Evolutionary conservation across 2,113 vertebrate species (phyloP).

Genomic region (Chrysemys picta): DNA sequence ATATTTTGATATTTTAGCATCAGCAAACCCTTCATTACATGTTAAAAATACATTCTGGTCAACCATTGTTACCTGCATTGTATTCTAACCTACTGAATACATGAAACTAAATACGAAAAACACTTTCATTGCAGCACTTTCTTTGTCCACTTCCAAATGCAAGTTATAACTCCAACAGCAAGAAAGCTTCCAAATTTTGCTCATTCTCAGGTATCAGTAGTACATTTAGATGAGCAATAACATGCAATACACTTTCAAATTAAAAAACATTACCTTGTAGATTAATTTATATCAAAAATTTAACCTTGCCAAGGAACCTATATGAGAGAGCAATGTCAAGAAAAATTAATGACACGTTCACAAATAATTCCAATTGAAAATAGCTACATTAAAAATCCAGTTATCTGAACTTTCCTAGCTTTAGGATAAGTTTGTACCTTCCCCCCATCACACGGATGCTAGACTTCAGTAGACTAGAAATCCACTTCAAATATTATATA

Average conservation of each 20-base stretch:
- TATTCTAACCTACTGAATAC: constrained; percentile 22
- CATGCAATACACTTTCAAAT: background rate
- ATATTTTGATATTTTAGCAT: background rate
- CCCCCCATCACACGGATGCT: background rate
- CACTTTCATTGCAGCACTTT: background rate
- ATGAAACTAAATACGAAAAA: background rate
- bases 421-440: constrained; percentile 46
- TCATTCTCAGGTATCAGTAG: background rate
- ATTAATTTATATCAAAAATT: constrained; percentile 2
- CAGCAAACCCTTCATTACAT: background rate
- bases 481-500: constrained; percentile 46
- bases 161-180: background rate
- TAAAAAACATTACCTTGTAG: background rate
- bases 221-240: background rate
- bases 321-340: constrained; percentile 12
- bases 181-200: background rate
- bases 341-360: constrained; percentile 37
- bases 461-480: constrained; percentile 44
- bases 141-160: rapidly evolving
- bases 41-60: background rate
- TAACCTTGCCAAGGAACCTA: constrained; percentile 18
- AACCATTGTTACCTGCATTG: constrained; percentile 11
- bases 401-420: constrained; percentile 46
- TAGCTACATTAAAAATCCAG: background rate
- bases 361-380: constrained; percentile 24